These are phyloP conservation scores for Hydraecia micacea DNA, from an alignment of 2,888 invertebrate species.

Conservation along the genomic window DNA sequence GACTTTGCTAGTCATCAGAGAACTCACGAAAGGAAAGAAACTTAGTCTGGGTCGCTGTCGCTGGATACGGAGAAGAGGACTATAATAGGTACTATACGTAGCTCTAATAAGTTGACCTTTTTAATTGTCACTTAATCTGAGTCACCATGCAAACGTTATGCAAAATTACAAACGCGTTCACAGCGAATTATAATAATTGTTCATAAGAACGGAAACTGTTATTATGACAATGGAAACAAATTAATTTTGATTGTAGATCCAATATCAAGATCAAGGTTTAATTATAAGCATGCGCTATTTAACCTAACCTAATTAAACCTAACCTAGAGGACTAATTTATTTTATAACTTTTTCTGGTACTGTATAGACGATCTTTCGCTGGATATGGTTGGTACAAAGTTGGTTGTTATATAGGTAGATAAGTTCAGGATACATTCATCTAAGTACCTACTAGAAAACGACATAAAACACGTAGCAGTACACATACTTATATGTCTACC, in stretches of 20 bases:
- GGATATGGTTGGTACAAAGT: too few species aligned
- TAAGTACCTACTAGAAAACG: background rate
- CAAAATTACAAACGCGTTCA: slow-evolving; percentile 24
- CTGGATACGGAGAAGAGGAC: background rate
- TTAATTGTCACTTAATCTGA: background rate
- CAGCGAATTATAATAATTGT: slow-evolving; percentile 52
- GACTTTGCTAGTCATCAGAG: background rate
- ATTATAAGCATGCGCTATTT: background rate
- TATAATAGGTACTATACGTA: background rate
- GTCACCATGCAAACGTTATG: slow-evolving; percentile 24
- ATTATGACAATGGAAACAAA: slow-evolving; percentile 42
- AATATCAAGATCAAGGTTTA: slow-evolving; percentile 49
- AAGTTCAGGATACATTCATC: too few species aligned
- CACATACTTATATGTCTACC: background rate
- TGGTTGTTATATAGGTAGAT: too few species aligned
- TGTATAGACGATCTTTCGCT: too few species aligned
- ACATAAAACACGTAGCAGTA: background rate
- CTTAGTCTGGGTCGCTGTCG: background rate
- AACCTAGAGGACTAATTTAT: slow-evolving; percentile 12
- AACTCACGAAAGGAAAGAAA: background rate
- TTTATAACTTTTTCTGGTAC: slow-evolving; percentile 18
- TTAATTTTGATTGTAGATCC: slow-evolving; percentile 30
- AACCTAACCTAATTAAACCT: too few species aligned
- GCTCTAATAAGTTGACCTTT: background rate
- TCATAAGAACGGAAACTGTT: slow-evolving; percentile 18